Conservation (phyloP, 2,113 vertebrate species). For the Mixornis gularis region DNA sequence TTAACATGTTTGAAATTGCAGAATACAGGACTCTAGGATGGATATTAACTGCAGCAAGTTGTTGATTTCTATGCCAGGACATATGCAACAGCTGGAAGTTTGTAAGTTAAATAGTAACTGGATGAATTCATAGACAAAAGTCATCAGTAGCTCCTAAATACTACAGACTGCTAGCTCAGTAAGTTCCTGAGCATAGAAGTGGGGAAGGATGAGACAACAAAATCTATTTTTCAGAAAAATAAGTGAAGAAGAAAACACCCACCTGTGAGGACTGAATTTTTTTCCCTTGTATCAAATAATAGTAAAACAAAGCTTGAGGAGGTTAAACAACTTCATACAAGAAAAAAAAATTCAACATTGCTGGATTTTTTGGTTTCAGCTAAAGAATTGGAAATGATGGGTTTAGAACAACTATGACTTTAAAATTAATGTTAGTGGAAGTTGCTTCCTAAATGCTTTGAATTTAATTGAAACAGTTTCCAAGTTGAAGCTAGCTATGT, state of each 20-base stretch:
- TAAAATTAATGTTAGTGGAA: neutral
- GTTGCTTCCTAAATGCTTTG: neutral
- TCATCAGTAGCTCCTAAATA: neutral
- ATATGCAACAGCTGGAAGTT: neutral
- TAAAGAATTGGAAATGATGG: neutral
- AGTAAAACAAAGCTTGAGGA: neutral
- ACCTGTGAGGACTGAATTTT: neutral
- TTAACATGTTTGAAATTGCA: neutral
- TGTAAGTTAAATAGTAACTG: neutral
- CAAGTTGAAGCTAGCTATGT: neutral
- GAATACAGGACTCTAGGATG: neutral
- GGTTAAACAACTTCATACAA: neutral
- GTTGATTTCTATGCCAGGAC: neutral
- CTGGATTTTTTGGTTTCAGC: neutral
- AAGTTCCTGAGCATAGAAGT: neutral
- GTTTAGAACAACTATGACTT: neutral
- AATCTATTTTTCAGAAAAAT: neutral
- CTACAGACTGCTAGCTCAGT: neutral
- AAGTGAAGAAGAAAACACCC: neutral
- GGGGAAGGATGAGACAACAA: neutral
- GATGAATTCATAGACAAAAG: neutral
- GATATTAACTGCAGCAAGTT: neutral
- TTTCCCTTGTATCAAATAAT: neutral
- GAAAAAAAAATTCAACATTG: neutral
- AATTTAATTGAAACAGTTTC: neutral